phyloP scores from a whole-genome alignment of 2,797 vertebrate genomes.

The Pterois miles region DNA sequence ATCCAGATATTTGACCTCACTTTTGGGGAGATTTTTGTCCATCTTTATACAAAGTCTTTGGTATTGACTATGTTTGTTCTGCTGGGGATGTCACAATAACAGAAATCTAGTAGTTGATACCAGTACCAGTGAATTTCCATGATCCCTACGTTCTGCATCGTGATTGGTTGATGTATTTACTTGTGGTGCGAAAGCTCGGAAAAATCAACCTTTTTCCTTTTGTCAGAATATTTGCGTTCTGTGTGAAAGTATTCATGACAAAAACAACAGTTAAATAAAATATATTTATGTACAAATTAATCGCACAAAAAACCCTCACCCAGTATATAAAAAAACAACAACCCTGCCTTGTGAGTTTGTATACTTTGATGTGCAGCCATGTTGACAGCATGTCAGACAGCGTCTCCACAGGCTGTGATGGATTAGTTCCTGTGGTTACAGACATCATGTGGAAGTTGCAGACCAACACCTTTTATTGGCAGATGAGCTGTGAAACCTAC shows the following conservation, averaged over 20 bases:
- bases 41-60: too few species aligned
- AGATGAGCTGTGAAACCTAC: conserved; percentile 38
- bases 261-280: background rate
- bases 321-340: background rate
- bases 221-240: background rate
- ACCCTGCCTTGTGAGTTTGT: conserved; percentile 28
- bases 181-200: too few species aligned
- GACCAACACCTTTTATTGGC: conserved; percentile 39
- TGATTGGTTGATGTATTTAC: too few species aligned
- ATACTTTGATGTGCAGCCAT: conserved; percentile 60
- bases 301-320: background rate
- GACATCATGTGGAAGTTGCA: conserved; percentile 42
- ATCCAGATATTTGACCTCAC: too few species aligned
- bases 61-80: too few species aligned
- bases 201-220: too few species aligned
- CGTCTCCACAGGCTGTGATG: conserved; percentile 60
- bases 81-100: too few species aligned
- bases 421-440: conserved; percentile 67
- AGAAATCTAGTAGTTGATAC: too few species aligned
- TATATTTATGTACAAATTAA: background rate
- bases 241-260: background rate
- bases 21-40: too few species aligned
- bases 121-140: too few species aligned
- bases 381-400: conserved; percentile 68
- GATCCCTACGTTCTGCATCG: too few species aligned